phyloP scores from a whole-genome alignment of 2,797 vertebrate species.

The Tokudaia muenninki region DNA sequence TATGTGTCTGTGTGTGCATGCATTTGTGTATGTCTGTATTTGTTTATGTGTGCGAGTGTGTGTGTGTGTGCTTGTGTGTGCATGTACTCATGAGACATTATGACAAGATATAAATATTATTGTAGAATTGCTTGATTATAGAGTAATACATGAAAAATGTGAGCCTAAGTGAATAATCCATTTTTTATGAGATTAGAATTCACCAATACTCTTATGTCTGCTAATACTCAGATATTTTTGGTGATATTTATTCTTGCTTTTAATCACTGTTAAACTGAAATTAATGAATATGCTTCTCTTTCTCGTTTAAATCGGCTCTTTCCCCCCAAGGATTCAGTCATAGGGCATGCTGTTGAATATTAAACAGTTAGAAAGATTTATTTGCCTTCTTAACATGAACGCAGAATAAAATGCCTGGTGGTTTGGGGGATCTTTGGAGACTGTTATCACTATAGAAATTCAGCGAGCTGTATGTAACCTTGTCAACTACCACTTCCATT shows the following conservation, averaged over 20 bases:
- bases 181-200: conserved; percentile 64
- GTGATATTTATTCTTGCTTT: conserved; percentile 40
- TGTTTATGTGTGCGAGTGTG: not conserved
- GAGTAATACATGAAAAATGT: conserved; percentile 22
- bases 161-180: conserved; percentile 30
- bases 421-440: not conserved
- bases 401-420: not conserved
- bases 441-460: conserved; percentile 12
- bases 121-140: conserved; percentile 47
- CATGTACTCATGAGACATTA: not conserved
- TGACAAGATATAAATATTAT: conserved; percentile 6
- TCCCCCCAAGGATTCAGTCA: conserved; percentile 51
- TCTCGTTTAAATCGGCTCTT: conserved; percentile 62
- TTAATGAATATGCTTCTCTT: conserved; percentile 62
- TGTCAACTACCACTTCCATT: conserved; percentile 5
- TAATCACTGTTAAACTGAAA: conserved; percentile 62
- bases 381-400: conserved; percentile 51
- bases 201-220: not conserved
- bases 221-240: conserved; percentile 12
- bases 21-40: not conserved
- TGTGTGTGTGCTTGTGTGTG: not conserved
- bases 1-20: not conserved
- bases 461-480: not conserved
- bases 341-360: conserved; percentile 53
- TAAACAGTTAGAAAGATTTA: conserved; percentile 58